These are phyloP conservation scores for Archocentrus centrarchus DNA, from an alignment of 2,113 vertebrate genomes.

Conservation along the genomic window DNA sequence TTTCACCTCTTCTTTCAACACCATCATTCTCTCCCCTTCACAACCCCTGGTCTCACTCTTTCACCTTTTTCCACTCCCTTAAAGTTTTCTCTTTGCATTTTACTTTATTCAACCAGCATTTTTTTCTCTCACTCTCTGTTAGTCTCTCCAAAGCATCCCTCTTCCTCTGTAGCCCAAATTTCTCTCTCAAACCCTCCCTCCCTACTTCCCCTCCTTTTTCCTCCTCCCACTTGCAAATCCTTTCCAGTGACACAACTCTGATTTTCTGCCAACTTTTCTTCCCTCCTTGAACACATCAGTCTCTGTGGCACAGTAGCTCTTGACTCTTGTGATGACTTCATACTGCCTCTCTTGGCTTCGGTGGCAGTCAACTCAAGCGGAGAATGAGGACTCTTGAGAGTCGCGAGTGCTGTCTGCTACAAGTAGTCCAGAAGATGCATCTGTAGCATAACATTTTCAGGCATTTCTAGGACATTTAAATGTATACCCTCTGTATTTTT, in stretches of 20 bases:
- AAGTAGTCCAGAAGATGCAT: slow-evolving; percentile 44
- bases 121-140: not conserved
- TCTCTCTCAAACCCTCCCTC: slow-evolving; percentile 46
- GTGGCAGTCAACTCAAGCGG: slow-evolving; percentile 66
- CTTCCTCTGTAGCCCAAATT: slow-evolving; percentile 42
- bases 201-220: slow-evolving; percentile 49
- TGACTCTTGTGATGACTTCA: slow-evolving; percentile 77
- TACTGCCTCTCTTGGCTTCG: slow-evolving; percentile 67
- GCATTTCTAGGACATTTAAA: slow-evolving; percentile 24
- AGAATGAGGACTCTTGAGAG: slow-evolving; percentile 68
- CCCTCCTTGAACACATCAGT: slow-evolving; percentile 63
- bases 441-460: slow-evolving; percentile 23
- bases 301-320: slow-evolving; percentile 77
- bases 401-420: slow-evolving; percentile 43
- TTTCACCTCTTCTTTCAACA: slow-evolving; percentile 64
- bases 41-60: slow-evolving; percentile 35
- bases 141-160: slow-evolving; percentile 30
- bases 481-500: not conserved
- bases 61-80: slow-evolving; percentile 31
- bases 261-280: slow-evolving; percentile 77
- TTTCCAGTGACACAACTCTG: slow-evolving; percentile 75
- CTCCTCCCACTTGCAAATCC: slow-evolving; percentile 70
- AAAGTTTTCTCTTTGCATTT: slow-evolving; percentile 32
- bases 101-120: slow-evolving; percentile 31
- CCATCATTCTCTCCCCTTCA: slow-evolving; percentile 35